Conservation (phyloP, 1,140 invertebrate genomes). For the Microplitis mediator region DNA sequence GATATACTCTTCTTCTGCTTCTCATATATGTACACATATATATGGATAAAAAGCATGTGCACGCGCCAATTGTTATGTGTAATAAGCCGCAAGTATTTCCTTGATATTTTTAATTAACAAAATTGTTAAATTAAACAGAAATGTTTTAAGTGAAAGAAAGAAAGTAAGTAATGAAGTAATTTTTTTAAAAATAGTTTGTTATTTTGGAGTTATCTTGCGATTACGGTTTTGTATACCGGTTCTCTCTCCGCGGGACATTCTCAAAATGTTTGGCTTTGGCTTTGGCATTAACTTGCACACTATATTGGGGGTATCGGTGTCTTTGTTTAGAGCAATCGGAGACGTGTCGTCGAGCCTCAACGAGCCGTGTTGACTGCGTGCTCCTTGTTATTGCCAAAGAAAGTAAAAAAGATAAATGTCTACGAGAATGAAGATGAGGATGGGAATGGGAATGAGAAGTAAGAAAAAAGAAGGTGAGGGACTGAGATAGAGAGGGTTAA, state of each 20-base stretch:
- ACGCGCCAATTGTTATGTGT: too few relatives aligned
- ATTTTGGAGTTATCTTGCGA: background rate
- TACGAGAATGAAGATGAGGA: background rate
- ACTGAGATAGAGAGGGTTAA: too few relatives aligned
- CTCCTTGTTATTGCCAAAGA: conserved; percentile 10
- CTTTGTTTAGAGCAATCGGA: conserved; percentile 2
- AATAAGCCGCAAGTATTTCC: too few relatives aligned
- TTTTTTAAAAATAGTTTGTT: too few relatives aligned
- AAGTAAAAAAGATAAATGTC: background rate
- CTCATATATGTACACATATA: too few relatives aligned
- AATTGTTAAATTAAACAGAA: too few relatives aligned
- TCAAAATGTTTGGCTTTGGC: conserved; percentile 18
- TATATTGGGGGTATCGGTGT: background rate
- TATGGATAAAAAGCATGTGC: too few relatives aligned
- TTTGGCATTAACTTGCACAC: conserved; percentile 1
- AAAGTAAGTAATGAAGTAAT: too few relatives aligned
- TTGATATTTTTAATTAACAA: too few relatives aligned
- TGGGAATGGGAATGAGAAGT: background rate
- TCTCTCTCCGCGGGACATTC: conserved; percentile 16
- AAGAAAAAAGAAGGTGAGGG: background rate
- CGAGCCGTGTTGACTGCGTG: conserved; percentile 6
- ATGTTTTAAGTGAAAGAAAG: too few relatives aligned
- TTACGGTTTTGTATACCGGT: conserved; percentile 11
- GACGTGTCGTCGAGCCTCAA: conserved; percentile 7
- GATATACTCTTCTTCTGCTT: conserved; percentile 14